Percentiles rank a stretch among this genome's conserved stretches.
These are phyloP conservation scores for Ctena decussata DNA, from an alignment of 2,888 invertebrate species.

Conservation along the genomic window DNA sequence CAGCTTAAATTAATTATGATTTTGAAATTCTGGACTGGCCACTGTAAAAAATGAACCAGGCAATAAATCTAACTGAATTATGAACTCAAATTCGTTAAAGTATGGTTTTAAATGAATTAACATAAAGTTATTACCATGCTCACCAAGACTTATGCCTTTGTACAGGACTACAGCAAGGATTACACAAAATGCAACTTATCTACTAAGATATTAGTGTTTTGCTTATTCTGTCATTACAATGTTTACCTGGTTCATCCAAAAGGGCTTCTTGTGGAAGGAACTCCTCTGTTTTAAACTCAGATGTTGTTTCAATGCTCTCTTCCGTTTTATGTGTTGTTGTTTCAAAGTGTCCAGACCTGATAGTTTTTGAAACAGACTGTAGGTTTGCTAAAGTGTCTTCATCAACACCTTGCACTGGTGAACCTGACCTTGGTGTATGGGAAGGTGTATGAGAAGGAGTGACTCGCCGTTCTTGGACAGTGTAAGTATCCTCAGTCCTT, in stretches of 20 bases:
- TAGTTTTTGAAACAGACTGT: conserved; percentile 38
- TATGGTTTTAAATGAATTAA: too few relatives aligned
- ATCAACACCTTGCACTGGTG: conserved; percentile 18
- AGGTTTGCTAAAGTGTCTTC: neutral
- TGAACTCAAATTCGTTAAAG: too few relatives aligned
- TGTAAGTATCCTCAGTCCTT: conserved; percentile 42
- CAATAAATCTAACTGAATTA: too few relatives aligned
- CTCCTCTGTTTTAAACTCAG: conserved; percentile 41
- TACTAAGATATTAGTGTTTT: too few relatives aligned
- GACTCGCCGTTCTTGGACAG: conserved; percentile 45
- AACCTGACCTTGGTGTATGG: conserved; percentile 66
- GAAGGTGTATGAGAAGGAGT: conserved; percentile 50
- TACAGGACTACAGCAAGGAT: too few relatives aligned
- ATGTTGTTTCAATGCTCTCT: conserved; percentile 58
- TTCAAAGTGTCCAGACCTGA: conserved; percentile 64
- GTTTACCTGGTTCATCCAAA: conserved; percentile 5
- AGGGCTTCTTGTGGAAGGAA: conserved; percentile 36
- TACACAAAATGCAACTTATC: too few relatives aligned
- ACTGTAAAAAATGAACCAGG: too few relatives aligned
- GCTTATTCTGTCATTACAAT: too few relatives aligned
- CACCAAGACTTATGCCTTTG: too few relatives aligned
- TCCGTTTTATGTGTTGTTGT: conserved; percentile 50
- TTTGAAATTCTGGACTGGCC: too few relatives aligned
- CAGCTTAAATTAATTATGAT: too few relatives aligned
- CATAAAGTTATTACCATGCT: too few relatives aligned